Evolutionary conservation across 2,888 invertebrate genomes (phyloP).

Genomic region (Noctua janthina): DNA sequence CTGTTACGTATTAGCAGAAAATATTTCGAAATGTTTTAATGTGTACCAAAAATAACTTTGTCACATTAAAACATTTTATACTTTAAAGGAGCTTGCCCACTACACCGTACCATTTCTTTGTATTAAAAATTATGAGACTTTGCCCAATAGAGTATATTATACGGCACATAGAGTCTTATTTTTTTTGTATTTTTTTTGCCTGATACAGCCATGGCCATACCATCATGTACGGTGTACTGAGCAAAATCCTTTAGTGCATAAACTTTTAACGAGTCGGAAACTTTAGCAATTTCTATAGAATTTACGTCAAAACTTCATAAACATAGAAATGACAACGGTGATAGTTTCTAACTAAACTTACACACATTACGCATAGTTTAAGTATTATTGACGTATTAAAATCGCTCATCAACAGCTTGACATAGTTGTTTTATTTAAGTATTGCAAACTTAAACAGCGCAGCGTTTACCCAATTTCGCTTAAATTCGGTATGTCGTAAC

Average conservation of each 20-base stretch:
- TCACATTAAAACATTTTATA: neutral
- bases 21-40: neutral
- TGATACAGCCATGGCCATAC: too few species aligned
- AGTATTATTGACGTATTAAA: neutral
- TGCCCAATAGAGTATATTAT: too few species aligned
- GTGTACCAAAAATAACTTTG: neutral
- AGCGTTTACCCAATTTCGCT: conserved; percentile 23
- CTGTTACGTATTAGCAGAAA: neutral
- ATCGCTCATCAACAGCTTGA: conserved; percentile 6
- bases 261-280: neutral
- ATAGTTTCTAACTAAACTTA: too few species aligned
- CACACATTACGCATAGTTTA: neutral
- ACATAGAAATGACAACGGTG: too few species aligned
- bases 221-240: too few species aligned
- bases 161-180: too few species aligned
- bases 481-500: conserved; percentile 22
- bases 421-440: conserved; percentile 24
- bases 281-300: neutral
- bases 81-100: neutral
- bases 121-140: too few species aligned
- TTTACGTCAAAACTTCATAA: too few species aligned
- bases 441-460: neutral
- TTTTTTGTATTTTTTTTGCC: too few species aligned
- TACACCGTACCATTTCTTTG: neutral
- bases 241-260: neutral